A percentile compares a stretch with the other conserved stretches of the same genome.
Evolutionary conservation across 2,888 invertebrate species (phyloP).

Genomic region (Atethmia centrago): DNA sequence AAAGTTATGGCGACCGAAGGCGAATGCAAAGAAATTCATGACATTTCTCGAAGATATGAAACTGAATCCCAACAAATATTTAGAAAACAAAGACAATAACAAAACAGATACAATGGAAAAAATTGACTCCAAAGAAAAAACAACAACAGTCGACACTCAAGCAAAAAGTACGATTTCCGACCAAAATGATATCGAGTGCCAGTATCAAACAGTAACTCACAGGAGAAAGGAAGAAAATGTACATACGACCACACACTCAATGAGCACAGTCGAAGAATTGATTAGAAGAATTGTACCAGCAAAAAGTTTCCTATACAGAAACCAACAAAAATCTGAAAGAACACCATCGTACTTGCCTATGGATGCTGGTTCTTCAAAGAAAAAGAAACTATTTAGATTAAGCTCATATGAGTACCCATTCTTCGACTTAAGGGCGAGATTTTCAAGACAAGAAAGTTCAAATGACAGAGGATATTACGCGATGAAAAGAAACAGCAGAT

Average conservation of each 20-base stretch:
- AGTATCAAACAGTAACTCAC: constrained; percentile 82
- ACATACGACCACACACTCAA: constrained; percentile 47
- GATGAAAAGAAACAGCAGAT: constrained; percentile 80
- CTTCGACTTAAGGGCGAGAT: constrained; percentile 79
- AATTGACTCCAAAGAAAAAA: constrained; percentile 57
- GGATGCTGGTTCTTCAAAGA: constrained; percentile 79
- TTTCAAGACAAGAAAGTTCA: constrained; percentile 77
- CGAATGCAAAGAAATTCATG: constrained; percentile 82
- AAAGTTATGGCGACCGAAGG: constrained; percentile 83
- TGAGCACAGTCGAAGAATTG: constrained; percentile 82
- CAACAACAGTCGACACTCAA: constrained; percentile 42
- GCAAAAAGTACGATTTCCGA: constrained; percentile 45
- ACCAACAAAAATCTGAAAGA: constrained; percentile 77
- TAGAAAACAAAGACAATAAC: constrained; percentile 55
- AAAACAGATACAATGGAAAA: constrained; percentile 31
- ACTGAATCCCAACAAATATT: constrained; percentile 79
- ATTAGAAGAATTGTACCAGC: constrained; percentile 83
- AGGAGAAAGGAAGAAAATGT: constrained; percentile 63
- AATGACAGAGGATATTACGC: constrained; percentile 86
- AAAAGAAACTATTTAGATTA: constrained; percentile 81
- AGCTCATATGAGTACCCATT: constrained; percentile 86
- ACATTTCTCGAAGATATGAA: constrained; percentile 80
- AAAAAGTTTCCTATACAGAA: constrained; percentile 87
- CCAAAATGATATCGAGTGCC: constrained; percentile 71
- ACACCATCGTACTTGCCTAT: constrained; percentile 85